Percentiles rank a stretch among this genome's conserved stretches.
These are phyloP conservation scores for Zoanthus sansibaricus DNA, from an alignment of 92 coral and sea anemone species.

Conservation along the genomic window DNA sequence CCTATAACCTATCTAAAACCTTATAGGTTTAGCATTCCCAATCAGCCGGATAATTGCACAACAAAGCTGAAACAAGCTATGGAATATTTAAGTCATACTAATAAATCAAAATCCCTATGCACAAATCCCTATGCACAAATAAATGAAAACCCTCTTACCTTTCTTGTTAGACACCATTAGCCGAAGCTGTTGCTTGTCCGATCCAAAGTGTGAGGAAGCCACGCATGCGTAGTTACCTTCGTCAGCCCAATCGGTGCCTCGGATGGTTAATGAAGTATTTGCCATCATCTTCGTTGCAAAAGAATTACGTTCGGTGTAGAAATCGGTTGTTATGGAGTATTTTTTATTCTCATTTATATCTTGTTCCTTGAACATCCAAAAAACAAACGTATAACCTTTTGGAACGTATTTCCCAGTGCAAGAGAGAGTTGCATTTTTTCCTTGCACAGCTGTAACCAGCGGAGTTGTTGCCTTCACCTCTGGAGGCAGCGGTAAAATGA, in stretches of 20 bases:
- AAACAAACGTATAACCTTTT: too few relatives aligned
- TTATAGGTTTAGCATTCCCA: too few relatives aligned
- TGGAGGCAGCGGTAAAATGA: too few relatives aligned
- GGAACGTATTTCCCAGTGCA: too few relatives aligned
- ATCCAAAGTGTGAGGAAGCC: neutral
- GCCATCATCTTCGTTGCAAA: neutral
- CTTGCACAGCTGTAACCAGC: slow-evolving; percentile 8
- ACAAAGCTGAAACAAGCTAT: too few relatives aligned
- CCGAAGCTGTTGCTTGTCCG: neutral
- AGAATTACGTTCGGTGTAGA: neutral
- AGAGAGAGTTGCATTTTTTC: too few relatives aligned
- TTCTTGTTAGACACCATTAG: neutral
- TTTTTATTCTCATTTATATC: neutral
- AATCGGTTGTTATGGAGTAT: neutral
- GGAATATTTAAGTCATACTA: too few relatives aligned
- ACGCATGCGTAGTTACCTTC: neutral
- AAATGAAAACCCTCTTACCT: neutral
- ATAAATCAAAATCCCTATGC: too few relatives aligned
- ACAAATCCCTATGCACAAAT: too few relatives aligned
- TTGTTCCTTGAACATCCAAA: neutral
- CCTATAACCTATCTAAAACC: too few relatives aligned
- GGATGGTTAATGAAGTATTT: neutral
- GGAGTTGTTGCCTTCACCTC: neutral
- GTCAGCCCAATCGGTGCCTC: neutral
- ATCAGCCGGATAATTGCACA: too few relatives aligned